Conservation (phyloP, 2,113 vertebrate genomes). For the Oreocharis arfaki region DNA sequence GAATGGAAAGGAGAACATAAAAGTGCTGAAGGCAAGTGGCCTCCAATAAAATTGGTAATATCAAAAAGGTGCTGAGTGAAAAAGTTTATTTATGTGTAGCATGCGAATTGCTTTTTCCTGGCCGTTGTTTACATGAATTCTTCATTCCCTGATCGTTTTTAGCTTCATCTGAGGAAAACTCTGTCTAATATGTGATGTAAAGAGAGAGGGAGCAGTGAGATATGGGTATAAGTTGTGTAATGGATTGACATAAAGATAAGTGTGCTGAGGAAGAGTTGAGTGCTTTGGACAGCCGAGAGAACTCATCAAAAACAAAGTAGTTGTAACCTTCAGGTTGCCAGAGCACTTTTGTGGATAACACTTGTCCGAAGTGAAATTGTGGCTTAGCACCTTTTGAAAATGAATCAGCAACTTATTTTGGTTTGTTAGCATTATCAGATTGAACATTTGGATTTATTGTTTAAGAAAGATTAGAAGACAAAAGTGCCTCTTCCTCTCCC, state of each 20-base stretch:
- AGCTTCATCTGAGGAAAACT: background rate
- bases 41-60: background rate
- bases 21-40: background rate
- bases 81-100: background rate
- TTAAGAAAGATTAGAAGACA: background rate
- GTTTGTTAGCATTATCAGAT: background rate
- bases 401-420: constrained; percentile 18
- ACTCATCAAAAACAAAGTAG: background rate
- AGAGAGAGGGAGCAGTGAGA: background rate
- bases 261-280: background rate
- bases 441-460: background rate
- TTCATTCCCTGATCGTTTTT: background rate
- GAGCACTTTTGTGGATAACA: background rate
- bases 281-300: background rate
- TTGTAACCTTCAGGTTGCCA: background rate
- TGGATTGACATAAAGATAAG: background rate
- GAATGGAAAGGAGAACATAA: background rate
- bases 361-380: constrained; percentile 9
- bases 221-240: background rate
- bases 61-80: background rate
- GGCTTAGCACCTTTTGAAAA: constrained; percentile 32
- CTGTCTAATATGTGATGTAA: background rate
- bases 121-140: background rate
- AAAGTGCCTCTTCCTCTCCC: background rate
- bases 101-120: background rate